Evolutionary conservation across 2,888 invertebrate genomes (phyloP).

Genomic region (Ormyrus nitidulus): DNA sequence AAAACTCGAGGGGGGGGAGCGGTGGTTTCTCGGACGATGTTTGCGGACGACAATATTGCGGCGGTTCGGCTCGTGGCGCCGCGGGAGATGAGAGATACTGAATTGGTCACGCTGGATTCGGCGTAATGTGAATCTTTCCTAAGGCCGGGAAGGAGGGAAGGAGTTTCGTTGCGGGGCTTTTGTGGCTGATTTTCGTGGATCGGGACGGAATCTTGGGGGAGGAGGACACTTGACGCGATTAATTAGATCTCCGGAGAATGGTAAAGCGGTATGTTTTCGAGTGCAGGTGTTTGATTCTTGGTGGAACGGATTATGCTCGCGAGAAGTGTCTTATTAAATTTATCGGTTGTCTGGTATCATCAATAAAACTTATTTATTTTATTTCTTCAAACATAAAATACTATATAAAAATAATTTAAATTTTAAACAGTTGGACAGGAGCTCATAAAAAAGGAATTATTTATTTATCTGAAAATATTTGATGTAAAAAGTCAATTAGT

Average conservation of each 20-base stretch:
- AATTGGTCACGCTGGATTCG: slow-evolving; percentile 16
- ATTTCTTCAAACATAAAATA: no score
- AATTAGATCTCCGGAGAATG: slow-evolving; percentile 26
- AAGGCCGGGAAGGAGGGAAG: not conserved
- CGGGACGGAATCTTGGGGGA: slow-evolving; percentile 1
- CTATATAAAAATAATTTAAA: no score
- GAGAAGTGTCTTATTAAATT: not conserved
- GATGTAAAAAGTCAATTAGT: not conserved
- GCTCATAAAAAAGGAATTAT: no score
- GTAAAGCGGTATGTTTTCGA: not conserved
- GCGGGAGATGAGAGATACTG: not conserved
- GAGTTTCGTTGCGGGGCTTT: slow-evolving; percentile 14
- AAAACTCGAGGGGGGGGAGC: not conserved
- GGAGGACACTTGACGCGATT: slow-evolving; percentile 36
- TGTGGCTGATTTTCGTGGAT: not conserved
- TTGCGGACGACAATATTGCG: slow-evolving; percentile 4
- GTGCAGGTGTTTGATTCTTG: slow-evolving; percentile 22
- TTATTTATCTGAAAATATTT: no score
- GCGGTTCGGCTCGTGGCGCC: not conserved
- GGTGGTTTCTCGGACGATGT: not conserved
- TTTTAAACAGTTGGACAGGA: no score
- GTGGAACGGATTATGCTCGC: slow-evolving; percentile 16
- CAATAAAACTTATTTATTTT: no score
- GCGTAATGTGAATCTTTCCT: not conserved
- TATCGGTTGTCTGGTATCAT: not conserved